Evolutionary conservation across 2,797 vertebrate genomes (phyloP), one percentile per base, ranked within the genome.

Genomic region (Micrastur ruficollis): DNA sequence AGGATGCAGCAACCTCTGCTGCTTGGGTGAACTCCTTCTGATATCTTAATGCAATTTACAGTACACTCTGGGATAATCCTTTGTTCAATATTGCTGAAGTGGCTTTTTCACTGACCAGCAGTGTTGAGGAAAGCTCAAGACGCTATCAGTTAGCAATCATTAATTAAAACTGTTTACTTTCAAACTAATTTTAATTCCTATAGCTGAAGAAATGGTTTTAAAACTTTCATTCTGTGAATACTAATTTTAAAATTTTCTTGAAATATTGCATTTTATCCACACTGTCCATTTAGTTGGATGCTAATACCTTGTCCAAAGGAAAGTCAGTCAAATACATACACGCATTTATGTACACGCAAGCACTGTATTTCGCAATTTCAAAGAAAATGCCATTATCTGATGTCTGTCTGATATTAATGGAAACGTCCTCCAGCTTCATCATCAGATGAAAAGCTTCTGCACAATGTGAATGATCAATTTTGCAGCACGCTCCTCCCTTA

Each of bases 1-100:
- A 96, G 73, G 90, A 97, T 96, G 92, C 85, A 91, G 74, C 65
- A 96, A 93, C 81, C 86, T 97, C 82, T 96, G 49, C 65, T 95
- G 91, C 87, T 63, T 93, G 83, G 32, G 38, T 78, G 86, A 90
- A 96, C 89, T 91, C 87, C 19, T 97, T 90, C 85, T 89, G 90
- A 76, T 95, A 91, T 91, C 83, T 97, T 97, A 95, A 95, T 95
- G 52, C 50, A 94, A 89, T 61, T 91, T 96, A 92, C 44, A 81
- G 61, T 86, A 87, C n/a, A 91, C 34, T 44, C 40, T 73, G 34
- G 65, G 36, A 95, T 96, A 95, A 94, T 71, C 67, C 89, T 97
- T 95, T 96, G 65, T 91, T 97, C 78, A 52, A 68, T 96, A 95
- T 65, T 91, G 71, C 90, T 91, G 61, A 93, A 75, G 47, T 75